Evolutionary conservation across 2,888 invertebrate genomes (phyloP), one percentile per base, ranked within the genome.

Genomic region (Elmis aenea): DNA sequence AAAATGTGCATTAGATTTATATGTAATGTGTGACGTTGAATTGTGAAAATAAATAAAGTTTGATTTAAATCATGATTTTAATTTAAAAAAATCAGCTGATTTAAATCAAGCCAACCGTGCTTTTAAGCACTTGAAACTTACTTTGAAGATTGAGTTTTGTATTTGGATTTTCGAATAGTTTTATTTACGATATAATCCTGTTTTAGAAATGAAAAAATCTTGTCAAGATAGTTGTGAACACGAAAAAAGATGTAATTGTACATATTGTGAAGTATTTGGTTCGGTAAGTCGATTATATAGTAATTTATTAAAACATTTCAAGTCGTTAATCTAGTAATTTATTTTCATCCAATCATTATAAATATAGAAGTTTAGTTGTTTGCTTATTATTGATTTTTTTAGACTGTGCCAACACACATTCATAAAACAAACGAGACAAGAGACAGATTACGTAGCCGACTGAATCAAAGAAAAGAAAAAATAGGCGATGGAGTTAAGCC

Each of bases 241-340:
- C 35, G 57, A 58, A 26, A 59, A 58, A 37, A 62, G 58, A 46
- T 66, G 66, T 45, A 64, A 64, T 46, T 66, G 65, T 42, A 62
- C 64, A 24, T 65, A 62, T 47, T 65, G 66, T 39, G 65, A 64
- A 55, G 61, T 66, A 11, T 66, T 66, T 40, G 65, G 62, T 33
- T 51, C 59, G 38, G 59, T 63, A 57, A 54, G 52, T 53, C 5
- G 2, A 25, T 13, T 3, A 21, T 23, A n/a, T n/a, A 5, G 3
- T 12, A 5, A 5, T 26, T 5, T 2, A 12, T 12, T 5, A 26
- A 5, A 5, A 2, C 14, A 10, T 26, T 3, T 2, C n/a, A n/a
- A n/a, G n/a, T n/a, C n/a, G n/a, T n/a, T n/a, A n/a, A n/a, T n/a
- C n/a, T n/a, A n/a, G n/a, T n/a, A n/a, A n/a, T n/a, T n/a, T n/a